Evolutionary conservation across 2,113 vertebrate genomes (phyloP), one percentile per base, ranked within the genome.

Genomic region (Sialia sialis): DNA sequence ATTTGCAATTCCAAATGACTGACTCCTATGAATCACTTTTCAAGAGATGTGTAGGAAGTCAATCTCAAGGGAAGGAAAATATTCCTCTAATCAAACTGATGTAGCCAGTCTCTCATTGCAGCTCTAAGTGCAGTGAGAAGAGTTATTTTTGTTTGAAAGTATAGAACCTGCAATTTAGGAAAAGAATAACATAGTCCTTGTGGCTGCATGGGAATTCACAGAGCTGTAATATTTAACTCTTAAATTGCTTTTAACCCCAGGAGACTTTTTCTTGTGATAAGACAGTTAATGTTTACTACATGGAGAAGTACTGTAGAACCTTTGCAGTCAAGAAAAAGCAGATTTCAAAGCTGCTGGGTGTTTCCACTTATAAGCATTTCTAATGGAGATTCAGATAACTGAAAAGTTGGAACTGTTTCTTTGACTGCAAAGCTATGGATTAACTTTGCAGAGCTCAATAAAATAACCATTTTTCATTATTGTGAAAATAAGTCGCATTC

Each of bases 1-100:
- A 95, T 96, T 94, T 95, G 44, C 84, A 70, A 94, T 96, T 96
- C 92, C 96, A 96, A 97, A 78, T 93, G 60, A 87, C 83, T 76
- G 74, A 90, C 44, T 66, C 44, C 27, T 87, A 22, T 87, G 94
- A 96, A 93, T 96, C 79, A 95, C 88, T 82, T 59, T 52, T 21
- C 78, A 70, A 89, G 77, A 92, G 29, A 92, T 93, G 36, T 85
- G 90, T 95, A 73, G 80, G 79, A 96, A 95, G 80, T 13, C 43
- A 87, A 6, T 90, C 60, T 91, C 87, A 52, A 60, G 59, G 62
- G 69, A 92, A 94, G 48, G 67, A 70, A 95, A 90, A 69, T 88
- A 49, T 94, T 93, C 52, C 64, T 87, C 66, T 78, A 91, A 90
- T 94, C 73, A 95, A 90, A 78, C 91, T 15, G 14, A 38, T 86